Conservation (phyloP, 2,113 vertebrate species). For the Halichoeres trimaculatus region DNA sequence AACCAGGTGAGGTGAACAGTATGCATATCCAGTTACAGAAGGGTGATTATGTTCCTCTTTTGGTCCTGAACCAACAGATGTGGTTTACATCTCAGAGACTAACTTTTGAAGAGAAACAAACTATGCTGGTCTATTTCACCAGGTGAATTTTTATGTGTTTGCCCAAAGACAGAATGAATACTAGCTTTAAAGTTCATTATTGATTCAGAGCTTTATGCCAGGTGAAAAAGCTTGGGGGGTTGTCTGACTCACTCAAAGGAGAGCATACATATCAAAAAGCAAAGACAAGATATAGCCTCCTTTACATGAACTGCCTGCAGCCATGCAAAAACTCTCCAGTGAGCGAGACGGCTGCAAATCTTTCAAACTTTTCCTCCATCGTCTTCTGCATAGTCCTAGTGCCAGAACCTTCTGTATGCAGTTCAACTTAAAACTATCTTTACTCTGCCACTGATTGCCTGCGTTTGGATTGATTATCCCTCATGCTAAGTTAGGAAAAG, state of each 20-base stretch:
- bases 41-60: conserved; percentile 64
- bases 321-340: conserved; percentile 18
- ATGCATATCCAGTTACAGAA: conserved; percentile 69
- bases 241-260: conserved; percentile 12
- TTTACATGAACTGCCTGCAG: conserved; percentile 35
- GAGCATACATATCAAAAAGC: conserved; percentile 38
- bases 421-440: conserved; percentile 4
- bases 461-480: conserved; percentile 3
- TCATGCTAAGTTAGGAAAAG: background rate
- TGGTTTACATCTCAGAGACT: background rate
- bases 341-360: conserved; percentile 16
- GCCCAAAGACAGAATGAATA: background rate
- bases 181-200: conserved; percentile 3
- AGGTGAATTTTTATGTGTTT: background rate
- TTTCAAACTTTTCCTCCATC: conserved; percentile 10
- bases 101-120: background rate
- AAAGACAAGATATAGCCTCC: conserved; percentile 10
- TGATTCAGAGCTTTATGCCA: background rate
- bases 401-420: background rate
- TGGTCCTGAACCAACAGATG: conserved; percentile 37
- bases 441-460: background rate
- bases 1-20: conserved; percentile 27
- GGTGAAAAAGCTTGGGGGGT: background rate
- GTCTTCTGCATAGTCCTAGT: background rate
- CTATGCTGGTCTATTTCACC: background rate